A percentile compares a stretch with the other conserved stretches of the same genome.
phyloP scores from a whole-genome alignment of 2,113 vertebrate species.

The Myanophis thanlyinensis region DNA sequence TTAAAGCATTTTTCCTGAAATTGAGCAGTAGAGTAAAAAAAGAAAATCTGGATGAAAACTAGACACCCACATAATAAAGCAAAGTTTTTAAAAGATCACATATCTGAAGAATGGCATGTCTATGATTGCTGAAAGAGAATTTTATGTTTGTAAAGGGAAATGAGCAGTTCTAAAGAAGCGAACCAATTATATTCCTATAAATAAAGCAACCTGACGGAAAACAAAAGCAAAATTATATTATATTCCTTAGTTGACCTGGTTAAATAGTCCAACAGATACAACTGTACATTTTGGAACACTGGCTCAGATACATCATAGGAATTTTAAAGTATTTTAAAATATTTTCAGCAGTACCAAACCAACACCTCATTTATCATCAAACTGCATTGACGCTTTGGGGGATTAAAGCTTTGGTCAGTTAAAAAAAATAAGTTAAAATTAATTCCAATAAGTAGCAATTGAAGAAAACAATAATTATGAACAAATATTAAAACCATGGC shows the following conservation, averaged over 20 bases:
- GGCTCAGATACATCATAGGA: not conserved
- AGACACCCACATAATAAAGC: constrained; percentile 29
- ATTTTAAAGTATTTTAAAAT: constrained; percentile 5
- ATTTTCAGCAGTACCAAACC: not conserved
- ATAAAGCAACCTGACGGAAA: constrained; percentile 11
- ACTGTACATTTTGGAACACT: not conserved
- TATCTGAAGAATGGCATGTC: not conserved
- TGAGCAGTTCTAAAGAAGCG: constrained; percentile 9
- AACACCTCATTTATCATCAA: not conserved
- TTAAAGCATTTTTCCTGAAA: constrained; percentile 45
- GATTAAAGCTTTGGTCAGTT: not conserved
- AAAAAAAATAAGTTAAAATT: not conserved
- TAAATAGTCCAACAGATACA: not conserved
- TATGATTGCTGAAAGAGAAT: constrained; percentile 2
- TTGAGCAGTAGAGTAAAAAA: constrained; percentile 33
- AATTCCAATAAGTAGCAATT: not conserved
- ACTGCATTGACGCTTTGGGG: not conserved
- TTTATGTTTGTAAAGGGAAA: constrained; percentile 15
- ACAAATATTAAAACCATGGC: not conserved
- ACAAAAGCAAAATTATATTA: not conserved
- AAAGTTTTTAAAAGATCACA: not conserved
- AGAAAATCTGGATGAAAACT: not conserved
- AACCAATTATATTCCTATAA: constrained; percentile 7
- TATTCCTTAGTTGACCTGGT: not conserved
- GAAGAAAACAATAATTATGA: not conserved